Base-by-base conservation (phyloP, 2,113 vertebrate species). In the Alaudala cheleensis region DNA sequence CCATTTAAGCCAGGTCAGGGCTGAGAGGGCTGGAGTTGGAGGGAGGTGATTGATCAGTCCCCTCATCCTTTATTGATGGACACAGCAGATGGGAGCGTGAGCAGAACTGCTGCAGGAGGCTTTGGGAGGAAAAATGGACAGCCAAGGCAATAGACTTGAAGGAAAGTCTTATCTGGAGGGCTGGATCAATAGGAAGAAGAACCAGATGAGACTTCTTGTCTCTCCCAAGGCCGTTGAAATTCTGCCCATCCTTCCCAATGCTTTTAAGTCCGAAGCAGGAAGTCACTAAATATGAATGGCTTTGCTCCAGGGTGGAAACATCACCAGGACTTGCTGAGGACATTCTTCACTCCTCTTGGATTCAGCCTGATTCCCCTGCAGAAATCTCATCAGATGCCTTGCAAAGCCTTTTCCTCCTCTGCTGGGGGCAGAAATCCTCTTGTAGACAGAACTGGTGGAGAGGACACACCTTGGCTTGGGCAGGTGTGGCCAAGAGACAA, bases 11-110 rank as follows among this genome's bases (percentile, higher is more conserved):
- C 91, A 89, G 20, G 53, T 49, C 0, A 29, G 86, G 90, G 95
- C 83, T 69, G 84, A 96, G 90, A 81, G 69, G 60, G 76, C 94
- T 81, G 91, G 86, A 95, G 81, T 9, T 14, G 11, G 91, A 96
- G 95, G 90, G 81, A 90, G 81, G 79, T 72, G 92, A 50, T 83
- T 95, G 93, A 97, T 97, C 96, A 95, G 96, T 96, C 54, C 60
- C 71, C 92, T 89, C 93, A 95, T 97, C 92, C 90, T 92, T 96
- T 97, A 97, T 97, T 97, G 94, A 98, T 93, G 77, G 87, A n/a
- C 42, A 22, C 1, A 50, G 91, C 86, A 73, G 90, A 51, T 80
- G 60, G 3, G 20, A 91, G 94, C 19, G 18, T 65, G 94, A 96
- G 87, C 83, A 69, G 49, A 14, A 42, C 50, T 3, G 6, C 91